Conservation (phyloP, 2,113 vertebrate genomes). For the Numida meleagris region DNA sequence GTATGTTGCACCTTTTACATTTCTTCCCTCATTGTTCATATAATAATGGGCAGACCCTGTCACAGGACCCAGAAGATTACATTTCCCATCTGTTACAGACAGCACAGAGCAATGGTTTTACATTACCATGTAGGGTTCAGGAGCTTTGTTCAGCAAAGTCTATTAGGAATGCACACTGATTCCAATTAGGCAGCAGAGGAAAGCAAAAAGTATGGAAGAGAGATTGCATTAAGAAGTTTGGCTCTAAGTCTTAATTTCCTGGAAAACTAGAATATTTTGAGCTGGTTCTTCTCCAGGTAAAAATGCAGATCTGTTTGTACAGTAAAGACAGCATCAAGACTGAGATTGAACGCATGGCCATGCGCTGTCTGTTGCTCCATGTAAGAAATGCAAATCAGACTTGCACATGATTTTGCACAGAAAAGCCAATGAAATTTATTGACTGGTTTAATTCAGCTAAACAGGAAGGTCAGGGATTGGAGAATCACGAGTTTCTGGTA, state of each 20-base stretch:
- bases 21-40: conserved; percentile 50
- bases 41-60: conserved; percentile 43
- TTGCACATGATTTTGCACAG: background rate
- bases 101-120: conserved; percentile 44
- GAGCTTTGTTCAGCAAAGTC: conserved; percentile 42
- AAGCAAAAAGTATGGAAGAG: background rate
- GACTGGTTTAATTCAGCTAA: background rate
- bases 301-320: background rate
- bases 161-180: conserved; percentile 35
- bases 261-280: background rate
- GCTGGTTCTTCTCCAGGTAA: background rate
- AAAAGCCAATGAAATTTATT: background rate
- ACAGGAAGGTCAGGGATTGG: background rate
- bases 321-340: background rate
- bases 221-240: background rate
- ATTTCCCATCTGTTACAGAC: conserved; percentile 48
- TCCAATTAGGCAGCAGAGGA: conserved; percentile 33
- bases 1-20: background rate
- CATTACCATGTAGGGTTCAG: conserved; percentile 41
- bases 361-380: background rate
- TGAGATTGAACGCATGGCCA: background rate
- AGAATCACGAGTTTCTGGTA: background rate
- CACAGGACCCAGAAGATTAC: conserved; percentile 48
- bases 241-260: conserved; percentile 5
- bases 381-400: background rate